Percentiles rank a stretch among this genome's conserved stretches.
phyloP scores from a whole-genome alignment of 2,888 invertebrate genomes.

The Parochlus steinenii region DNA sequence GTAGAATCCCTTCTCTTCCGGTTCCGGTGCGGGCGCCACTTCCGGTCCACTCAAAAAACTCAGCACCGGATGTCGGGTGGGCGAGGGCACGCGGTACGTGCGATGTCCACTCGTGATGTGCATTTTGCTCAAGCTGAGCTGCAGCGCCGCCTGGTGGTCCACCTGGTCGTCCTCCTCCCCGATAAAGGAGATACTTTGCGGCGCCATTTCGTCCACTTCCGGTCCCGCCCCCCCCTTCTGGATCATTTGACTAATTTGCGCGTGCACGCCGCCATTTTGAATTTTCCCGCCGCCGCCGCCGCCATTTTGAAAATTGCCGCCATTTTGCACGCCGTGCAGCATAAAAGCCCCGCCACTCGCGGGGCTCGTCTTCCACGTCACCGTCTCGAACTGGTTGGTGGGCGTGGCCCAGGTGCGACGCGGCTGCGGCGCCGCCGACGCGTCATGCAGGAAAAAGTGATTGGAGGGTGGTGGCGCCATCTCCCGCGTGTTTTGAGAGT shows the following conservation, averaged over 20 bases:
- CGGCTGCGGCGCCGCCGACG: slow-evolving; percentile 31
- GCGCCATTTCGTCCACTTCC: slow-evolving; percentile 75
- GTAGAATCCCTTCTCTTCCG: slow-evolving; percentile 72
- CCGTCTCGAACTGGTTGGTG: slow-evolving; percentile 22
- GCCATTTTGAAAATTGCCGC: slow-evolving; percentile 53
- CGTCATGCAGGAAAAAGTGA: slow-evolving; percentile 15
- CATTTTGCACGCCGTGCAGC: too few species aligned
- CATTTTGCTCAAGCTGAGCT: slow-evolving; percentile 53
- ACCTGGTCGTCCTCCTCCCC: slow-evolving; percentile 44
- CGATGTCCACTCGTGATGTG: slow-evolving; percentile 77
- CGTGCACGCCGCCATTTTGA: slow-evolving; percentile 40
- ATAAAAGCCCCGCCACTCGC: slow-evolving; percentile 33
- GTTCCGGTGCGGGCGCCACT: slow-evolving; percentile 27
- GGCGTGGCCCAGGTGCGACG: slow-evolving; percentile 46
- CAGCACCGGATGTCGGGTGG: slow-evolving; percentile 51
- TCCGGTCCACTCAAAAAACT: slow-evolving; percentile 45
- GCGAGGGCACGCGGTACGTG: slow-evolving; percentile 80
- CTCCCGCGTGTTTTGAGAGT: too few species aligned
- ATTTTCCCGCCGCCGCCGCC: slow-evolving; percentile 39
- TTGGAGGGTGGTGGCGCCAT: too few species aligned
- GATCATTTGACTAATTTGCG: slow-evolving; percentile 43
- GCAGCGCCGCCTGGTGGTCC: slow-evolving; percentile 30
- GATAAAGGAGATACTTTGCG: slow-evolving; percentile 84
- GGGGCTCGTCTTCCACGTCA: slow-evolving; percentile 33
- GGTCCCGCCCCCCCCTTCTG: slow-evolving; percentile 41